These are phyloP conservation scores for Anolis apletophallus DNA, from an alignment of 2,797 vertebrate species.

Conservation along the genomic window DNA sequence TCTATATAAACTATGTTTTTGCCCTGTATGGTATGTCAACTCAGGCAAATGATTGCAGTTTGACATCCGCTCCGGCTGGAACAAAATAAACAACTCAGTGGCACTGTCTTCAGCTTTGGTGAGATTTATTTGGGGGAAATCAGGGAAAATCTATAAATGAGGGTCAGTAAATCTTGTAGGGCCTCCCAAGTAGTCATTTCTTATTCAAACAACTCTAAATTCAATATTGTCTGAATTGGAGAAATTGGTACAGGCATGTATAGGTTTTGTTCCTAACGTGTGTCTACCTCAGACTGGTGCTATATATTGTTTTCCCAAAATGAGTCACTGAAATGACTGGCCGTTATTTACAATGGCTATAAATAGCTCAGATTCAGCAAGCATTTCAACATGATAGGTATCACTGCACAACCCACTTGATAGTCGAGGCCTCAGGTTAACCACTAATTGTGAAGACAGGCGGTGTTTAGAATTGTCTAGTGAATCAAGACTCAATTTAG, in stretches of 20 bases:
- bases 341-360: not conserved
- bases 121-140: no score
- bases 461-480: not conserved
- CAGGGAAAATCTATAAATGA: no score
- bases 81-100: no score
- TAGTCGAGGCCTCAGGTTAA: not conserved
- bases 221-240: not conserved
- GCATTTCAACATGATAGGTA: not conserved
- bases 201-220: not conserved
- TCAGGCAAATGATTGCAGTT: no score
- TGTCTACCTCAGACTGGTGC: not conserved
- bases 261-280: not conserved
- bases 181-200: not conserved
- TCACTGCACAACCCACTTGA: not conserved
- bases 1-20: no score
- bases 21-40: no score
- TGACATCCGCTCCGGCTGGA: no score
- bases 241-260: not conserved
- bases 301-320: not conserved
- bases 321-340: not conserved
- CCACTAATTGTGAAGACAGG: not conserved
- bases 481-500: not conserved
- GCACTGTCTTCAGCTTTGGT: no score
- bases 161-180: not conserved
- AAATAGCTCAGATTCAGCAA: not conserved